Evolutionary conservation across 2,888 invertebrate species (phyloP).

Genomic region (Notodonta dromedarius): DNA sequence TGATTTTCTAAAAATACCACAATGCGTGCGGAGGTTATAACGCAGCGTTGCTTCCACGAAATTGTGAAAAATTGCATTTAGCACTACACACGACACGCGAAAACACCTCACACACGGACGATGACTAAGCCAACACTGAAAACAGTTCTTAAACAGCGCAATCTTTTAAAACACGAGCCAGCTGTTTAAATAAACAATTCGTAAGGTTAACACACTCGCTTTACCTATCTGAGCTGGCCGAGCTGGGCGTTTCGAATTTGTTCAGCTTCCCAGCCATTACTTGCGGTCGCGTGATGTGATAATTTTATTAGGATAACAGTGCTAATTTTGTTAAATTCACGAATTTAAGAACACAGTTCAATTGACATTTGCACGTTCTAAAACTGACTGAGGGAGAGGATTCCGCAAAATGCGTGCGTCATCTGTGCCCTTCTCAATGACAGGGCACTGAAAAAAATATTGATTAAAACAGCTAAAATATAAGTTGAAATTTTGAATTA

Average conservation of each 20-base stretch:
- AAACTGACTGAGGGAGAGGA: slow-evolving; percentile 25
- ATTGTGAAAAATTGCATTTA: slow-evolving; percentile 39
- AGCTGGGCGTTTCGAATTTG: slow-evolving; percentile 93
- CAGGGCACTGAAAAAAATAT: not conserved
- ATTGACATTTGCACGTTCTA: slow-evolving; percentile 49
- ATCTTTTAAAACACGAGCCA: slow-evolving; percentile 69
- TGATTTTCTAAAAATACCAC: slow-evolving; percentile 80
- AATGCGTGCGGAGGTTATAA: slow-evolving; percentile 77
- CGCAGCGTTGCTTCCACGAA: slow-evolving; percentile 53
- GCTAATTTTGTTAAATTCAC: slow-evolving; percentile 49
- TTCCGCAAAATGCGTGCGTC: slow-evolving; percentile 19
- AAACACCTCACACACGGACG: slow-evolving; percentile 50
- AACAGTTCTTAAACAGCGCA: slow-evolving; percentile 53
- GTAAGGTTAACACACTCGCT: slow-evolving; percentile 65
- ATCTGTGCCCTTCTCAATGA: slow-evolving; percentile 24
- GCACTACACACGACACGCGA: slow-evolving; percentile 59
- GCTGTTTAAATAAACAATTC: slow-evolving; percentile 78
- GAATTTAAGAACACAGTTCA: slow-evolving; percentile 54
- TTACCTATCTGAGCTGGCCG: slow-evolving; percentile 96
- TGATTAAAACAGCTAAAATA: not conserved
- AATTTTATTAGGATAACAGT: slow-evolving; percentile 40
- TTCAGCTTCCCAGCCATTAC: slow-evolving; percentile 82
- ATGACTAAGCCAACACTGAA: slow-evolving; percentile 64
- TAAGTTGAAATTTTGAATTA: not conserved
- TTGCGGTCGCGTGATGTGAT: slow-evolving; percentile 45